A percentile compares a stretch with the other conserved stretches of the same genome.
phyloP scores from a whole-genome alignment of 2,113 vertebrate species.

The Phrynosoma blainvillii region DNA sequence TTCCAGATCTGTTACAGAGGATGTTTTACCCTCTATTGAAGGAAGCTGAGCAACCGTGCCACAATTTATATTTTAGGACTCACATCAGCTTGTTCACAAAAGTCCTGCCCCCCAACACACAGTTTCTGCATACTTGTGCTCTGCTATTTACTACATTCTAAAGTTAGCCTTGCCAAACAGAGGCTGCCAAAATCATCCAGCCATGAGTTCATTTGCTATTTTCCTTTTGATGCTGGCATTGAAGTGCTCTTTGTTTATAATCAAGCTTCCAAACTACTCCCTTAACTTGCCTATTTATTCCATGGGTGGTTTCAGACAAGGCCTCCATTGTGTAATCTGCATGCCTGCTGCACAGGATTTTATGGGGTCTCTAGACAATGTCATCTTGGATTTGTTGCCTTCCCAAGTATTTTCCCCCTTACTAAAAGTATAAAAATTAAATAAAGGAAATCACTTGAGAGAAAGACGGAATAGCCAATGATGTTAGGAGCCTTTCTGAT shows the following conservation, averaged over 20 bases:
- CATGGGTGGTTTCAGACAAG: neutral
- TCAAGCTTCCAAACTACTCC: neutral
- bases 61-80: neutral
- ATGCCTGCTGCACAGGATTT: neutral
- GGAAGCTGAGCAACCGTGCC: neutral
- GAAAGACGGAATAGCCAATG: neutral
- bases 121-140: neutral
- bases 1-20: neutral
- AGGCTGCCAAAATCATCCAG: neutral
- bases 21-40: neutral
- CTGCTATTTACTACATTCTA: slow-evolving; percentile 18
- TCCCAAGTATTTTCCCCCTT: neutral
- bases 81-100: neutral
- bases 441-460: neutral
- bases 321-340: neutral
- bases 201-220: slow-evolving; percentile 22
- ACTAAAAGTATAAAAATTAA: too few species aligned
- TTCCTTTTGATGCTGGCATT: neutral
- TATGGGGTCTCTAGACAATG: neutral
- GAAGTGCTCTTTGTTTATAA: slow-evolving; percentile 1
- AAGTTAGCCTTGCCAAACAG: neutral
- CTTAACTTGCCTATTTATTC: neutral
- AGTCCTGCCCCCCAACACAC: neutral
- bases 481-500: neutral
- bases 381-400: neutral